phyloP scores from a whole-genome alignment of 2,113 vertebrate genomes.

The Myrmophylax atrothorax region DNA sequence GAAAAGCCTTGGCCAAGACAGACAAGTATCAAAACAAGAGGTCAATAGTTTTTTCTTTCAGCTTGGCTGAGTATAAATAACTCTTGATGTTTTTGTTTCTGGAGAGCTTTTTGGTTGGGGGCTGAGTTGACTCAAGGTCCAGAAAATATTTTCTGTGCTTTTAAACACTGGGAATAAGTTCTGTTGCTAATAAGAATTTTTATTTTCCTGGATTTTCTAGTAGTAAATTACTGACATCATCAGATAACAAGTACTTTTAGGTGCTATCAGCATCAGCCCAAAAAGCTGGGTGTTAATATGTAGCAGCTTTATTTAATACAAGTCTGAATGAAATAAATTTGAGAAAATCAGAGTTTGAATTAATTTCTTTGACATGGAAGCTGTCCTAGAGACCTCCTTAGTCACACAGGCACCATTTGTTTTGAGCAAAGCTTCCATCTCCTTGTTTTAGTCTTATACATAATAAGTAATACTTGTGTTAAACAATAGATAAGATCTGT shows the following conservation, averaged over 20 bases:
- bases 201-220: neutral
- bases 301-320: neutral
- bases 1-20: conserved; percentile 89
- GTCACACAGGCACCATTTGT: neutral
- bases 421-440: neutral
- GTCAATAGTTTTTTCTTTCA: conserved; percentile 68
- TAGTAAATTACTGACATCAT: neutral
- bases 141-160: neutral
- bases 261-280: neutral
- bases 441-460: neutral
- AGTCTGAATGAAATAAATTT: neutral
- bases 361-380: neutral
- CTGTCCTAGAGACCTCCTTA: neutral
- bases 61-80: neutral
- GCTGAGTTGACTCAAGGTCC: neutral
- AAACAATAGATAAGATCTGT: neutral
- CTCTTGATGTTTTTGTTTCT: neutral
- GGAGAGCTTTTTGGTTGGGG: neutral
- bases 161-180: neutral
- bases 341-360: neutral
- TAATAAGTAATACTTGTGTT: accelerated
- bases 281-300: neutral
- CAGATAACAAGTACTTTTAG: neutral
- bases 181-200: neutral
- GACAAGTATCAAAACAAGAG: conserved; percentile 98